Evolutionary conservation across 2,888 invertebrate species (phyloP), one percentile per base, ranked within the genome.

Genomic region (Nomada flava): DNA sequence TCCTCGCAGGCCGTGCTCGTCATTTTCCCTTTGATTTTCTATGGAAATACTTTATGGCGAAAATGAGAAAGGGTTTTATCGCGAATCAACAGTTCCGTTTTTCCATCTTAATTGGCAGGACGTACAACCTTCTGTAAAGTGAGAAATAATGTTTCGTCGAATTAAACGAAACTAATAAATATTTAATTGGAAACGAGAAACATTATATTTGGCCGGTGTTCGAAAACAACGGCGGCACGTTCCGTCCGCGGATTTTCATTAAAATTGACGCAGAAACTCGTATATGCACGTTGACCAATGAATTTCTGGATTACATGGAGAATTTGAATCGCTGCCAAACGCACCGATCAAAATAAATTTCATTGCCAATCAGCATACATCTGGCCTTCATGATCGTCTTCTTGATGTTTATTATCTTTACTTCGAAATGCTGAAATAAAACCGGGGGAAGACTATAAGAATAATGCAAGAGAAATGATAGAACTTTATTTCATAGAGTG

Each of bases 261-360:
- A 9, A 26, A 64, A 15, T 64, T 26, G 26, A 23, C 42, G 18
- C 18, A 18, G 26, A 18, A 50, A 11, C 26, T 2, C 2, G 5
- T 36, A 7, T 7, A 11, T 64, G 47, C 47, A n/a, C 23, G n/a
- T 50, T 23, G 18, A 15, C 26, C 47, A 50, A 50, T 50, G 64
- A 50, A 64, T 50, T 64, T 26, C 47, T 15, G 64, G 64, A 64
- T 13, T 26, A 50, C 18, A 11, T 26, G 11, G 64, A 26, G 18
- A 64, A 5, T 64, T 64, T 18, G 18, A 64, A 64, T 11, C 26
- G 44, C n/a, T 50, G 62, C 26, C 50, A 50, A 26, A 26, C 23
- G 10, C 64, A 26, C 50, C 18, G 50, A 20, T 36, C 62, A 42
- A 62, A 15, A n/a, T n/a, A 42, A 62, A 62, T 62, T 62, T 62